Conservation (phyloP, 92 coral and sea anemone species). For the Epizoanthus ramosus region DNA sequence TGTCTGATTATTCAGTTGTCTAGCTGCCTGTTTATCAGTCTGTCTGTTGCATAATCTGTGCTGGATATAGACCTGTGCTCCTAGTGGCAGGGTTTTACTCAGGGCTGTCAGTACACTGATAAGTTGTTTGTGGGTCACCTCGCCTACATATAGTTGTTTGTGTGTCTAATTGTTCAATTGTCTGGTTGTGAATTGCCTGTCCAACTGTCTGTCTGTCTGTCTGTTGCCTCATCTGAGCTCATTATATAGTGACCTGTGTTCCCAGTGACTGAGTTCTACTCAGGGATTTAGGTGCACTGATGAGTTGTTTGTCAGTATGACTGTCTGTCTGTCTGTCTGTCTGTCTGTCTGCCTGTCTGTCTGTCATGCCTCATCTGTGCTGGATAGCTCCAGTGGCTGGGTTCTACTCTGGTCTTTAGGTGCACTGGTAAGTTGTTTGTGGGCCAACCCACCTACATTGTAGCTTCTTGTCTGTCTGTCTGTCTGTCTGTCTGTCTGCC, state of each 20-base stretch:
- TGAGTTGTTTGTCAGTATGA: slow-evolving; percentile 35
- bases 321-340: neutral
- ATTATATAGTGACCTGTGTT: no score
- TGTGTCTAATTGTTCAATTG: neutral
- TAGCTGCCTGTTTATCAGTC: neutral
- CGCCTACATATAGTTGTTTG: no score
- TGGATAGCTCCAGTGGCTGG: slow-evolving; percentile 94
- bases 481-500: slow-evolving; percentile 74
- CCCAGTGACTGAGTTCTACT: slow-evolving; percentile 84
- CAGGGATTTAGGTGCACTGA: slow-evolving; percentile 93
- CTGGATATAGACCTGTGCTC: no score
- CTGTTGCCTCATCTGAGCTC: no score
- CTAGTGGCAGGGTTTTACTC: slow-evolving; percentile 83
- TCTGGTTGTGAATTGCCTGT: no score
- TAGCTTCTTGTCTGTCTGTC: neutral
- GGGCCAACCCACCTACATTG: no score
- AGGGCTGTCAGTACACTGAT: slow-evolving; percentile 95
- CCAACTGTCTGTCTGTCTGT: neutral
- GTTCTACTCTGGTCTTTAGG: slow-evolving; percentile 85
- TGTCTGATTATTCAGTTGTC: neutral
- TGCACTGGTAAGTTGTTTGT: slow-evolving; percentile 71
- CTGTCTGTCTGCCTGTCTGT: slow-evolving; percentile 23
- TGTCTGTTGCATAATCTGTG: slow-evolving; percentile 72
- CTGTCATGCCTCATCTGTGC: slow-evolving; percentile 75
- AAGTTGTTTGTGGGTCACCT: no score